phyloP scores from a whole-genome alignment of 2,888 invertebrate species.

The Zaprionus obscuricornis region DNA sequence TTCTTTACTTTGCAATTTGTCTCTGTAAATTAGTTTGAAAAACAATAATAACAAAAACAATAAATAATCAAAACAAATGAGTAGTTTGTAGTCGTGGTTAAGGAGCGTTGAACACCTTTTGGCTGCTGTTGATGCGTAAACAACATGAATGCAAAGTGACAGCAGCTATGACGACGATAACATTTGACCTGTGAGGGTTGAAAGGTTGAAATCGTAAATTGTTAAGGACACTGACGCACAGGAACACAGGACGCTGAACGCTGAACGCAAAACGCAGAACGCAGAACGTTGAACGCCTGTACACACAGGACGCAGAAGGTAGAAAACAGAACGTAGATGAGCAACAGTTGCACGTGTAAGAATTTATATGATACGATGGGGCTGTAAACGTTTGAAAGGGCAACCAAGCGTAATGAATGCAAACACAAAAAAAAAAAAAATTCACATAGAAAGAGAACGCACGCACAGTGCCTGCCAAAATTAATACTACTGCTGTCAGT shows the following conservation, averaged over 20 bases:
- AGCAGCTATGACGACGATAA: slow-evolving; percentile 53
- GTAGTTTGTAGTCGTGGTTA: slow-evolving; percentile 8
- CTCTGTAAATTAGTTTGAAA: slow-evolving; percentile 35
- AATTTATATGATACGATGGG: slow-evolving; percentile 7
- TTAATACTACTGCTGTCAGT: slow-evolving; percentile 35
- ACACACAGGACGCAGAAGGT: too few relatives aligned
- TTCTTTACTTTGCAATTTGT: slow-evolving; percentile 7
- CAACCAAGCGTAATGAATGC: slow-evolving; percentile 54
- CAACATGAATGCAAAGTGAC: slow-evolving; percentile 71
- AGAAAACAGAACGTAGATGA: too few relatives aligned
- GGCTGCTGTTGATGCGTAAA: slow-evolving; percentile 56
- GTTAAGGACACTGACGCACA: slow-evolving; percentile 26
- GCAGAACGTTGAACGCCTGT: too few relatives aligned
- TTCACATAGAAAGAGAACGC: too few relatives aligned
- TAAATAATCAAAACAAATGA: slow-evolving; percentile 16
- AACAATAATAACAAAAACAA: slow-evolving; percentile 2
- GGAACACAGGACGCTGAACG: too few relatives aligned
- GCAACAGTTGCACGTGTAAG: slow-evolving; percentile 3
- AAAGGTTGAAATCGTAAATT: slow-evolving; percentile 17
- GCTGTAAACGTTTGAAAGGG: slow-evolving; percentile 13
- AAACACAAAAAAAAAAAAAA: too few relatives aligned
- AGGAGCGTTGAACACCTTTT: slow-evolving; percentile 46
- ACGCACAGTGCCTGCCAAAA: slow-evolving; percentile 32
- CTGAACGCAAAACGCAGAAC: too few relatives aligned
- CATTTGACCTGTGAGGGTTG: slow-evolving; percentile 45